Conservation (phyloP, 2,888 invertebrate species). For the Griposia aprilina region DNA sequence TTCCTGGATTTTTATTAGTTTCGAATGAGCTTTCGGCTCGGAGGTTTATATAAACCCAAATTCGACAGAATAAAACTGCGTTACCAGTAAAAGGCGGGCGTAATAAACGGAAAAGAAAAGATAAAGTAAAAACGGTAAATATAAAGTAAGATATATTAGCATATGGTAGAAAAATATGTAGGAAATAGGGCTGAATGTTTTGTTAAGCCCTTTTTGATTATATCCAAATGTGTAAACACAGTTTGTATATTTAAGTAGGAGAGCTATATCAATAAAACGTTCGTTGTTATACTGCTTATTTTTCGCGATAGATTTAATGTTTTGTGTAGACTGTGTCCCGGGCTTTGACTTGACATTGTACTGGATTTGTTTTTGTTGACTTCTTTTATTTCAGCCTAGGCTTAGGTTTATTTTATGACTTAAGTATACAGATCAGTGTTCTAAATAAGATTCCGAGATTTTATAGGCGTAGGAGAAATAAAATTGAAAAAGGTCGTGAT, state of each 20-base stretch:
- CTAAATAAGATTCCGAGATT: constrained; percentile 32
- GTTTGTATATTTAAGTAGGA: constrained; percentile 25
- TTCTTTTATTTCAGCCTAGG: constrained; percentile 34
- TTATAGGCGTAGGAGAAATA: constrained; percentile 12
- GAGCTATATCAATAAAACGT: constrained; percentile 20
- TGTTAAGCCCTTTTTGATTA: constrained; percentile 37
- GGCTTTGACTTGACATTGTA: constrained; percentile 21
- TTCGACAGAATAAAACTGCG: constrained; percentile 77
- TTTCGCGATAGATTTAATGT: constrained; percentile 12
- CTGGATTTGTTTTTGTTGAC: constrained; percentile 47
- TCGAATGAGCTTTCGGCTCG: constrained; percentile 66
- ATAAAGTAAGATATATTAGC: constrained; percentile 71
- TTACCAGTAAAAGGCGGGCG: constrained; percentile 80
- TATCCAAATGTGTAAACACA: constrained; percentile 32
- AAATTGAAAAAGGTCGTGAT: constrained; percentile 1
- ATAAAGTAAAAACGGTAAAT: constrained; percentile 67
- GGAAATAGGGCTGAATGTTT: constrained; percentile 30
- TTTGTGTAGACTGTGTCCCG: constrained; percentile 18
- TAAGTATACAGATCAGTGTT: constrained; percentile 39
- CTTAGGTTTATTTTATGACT: constrained; percentile 48
- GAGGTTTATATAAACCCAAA: constrained; percentile 72
- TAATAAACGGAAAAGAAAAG: constrained; percentile 73
- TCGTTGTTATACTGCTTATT: constrained; percentile 23
- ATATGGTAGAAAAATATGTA: constrained; percentile 57
- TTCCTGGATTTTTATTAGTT: constrained; percentile 56